phyloP scores from a whole-genome alignment of 2,113 vertebrate species.

The Megaleporinus macrocephalus region DNA sequence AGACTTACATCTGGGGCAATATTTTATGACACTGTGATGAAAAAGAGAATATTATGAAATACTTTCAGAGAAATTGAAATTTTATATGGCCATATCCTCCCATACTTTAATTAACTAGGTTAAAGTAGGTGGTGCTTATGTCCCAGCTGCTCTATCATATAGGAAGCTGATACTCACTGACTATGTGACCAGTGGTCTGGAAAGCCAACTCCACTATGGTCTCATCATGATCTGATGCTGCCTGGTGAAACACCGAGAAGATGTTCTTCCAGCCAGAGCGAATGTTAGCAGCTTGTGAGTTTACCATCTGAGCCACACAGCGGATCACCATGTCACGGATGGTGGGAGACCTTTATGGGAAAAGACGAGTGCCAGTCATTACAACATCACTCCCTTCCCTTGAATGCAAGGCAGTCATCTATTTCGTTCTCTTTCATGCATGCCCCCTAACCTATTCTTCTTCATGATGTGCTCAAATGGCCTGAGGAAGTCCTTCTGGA shows the following conservation, averaged over 20 bases:
- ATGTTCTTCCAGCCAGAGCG: slow-evolving; percentile 99
- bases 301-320: slow-evolving; percentile 97
- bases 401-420: not conserved
- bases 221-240: slow-evolving; percentile 91
- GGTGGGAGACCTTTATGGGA: slow-evolving; percentile 85
- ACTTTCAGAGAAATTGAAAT: too few species aligned
- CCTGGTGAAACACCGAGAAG: slow-evolving; percentile 97
- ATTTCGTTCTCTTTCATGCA: not conserved
- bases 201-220: slow-evolving; percentile 96
- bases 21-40: too few species aligned
- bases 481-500: slow-evolving; percentile 97
- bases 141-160: not conserved
- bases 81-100: too few species aligned
- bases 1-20: too few species aligned
- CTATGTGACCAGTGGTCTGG: slow-evolving; percentile 94
- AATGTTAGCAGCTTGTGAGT: slow-evolving; percentile 94
- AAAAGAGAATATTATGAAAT: too few species aligned
- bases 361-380: not conserved
- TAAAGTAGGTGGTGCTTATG: not conserved
- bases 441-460: slow-evolving; percentile 88
- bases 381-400: too few species aligned
- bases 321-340: slow-evolving; percentile 98
- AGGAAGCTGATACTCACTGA: slow-evolving; percentile 82
- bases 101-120: not conserved
- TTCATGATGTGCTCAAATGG: slow-evolving; percentile 99